Evolutionary conservation across 2,113 vertebrate genomes (phyloP), one percentile per base, ranked within the genome.

Genomic region (Gila orcuttii): DNA sequence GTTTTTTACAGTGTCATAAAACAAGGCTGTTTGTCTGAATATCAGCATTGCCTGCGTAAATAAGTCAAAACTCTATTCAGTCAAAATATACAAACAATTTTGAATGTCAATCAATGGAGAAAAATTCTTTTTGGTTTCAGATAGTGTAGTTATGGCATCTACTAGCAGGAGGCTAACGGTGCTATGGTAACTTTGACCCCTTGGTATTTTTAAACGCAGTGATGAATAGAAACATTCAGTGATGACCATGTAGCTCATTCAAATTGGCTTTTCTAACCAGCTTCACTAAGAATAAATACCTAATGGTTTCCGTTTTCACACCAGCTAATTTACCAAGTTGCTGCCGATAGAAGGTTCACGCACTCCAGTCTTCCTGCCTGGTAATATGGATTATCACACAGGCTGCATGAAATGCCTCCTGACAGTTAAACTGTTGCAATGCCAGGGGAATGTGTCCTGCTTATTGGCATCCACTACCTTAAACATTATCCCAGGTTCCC

Each of bases 361-460:
- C 47, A 62, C n/a, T 79, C n/a, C 55, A 57, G 21, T 68, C 36
- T 74, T 47, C 55, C 17, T 13, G n/a, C 21, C 52, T 45, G 74
- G 39, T 86, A 62, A 86, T 86, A 59, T 85, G 50, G 64, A 85
- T 79, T 85, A 71, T 79, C 47, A 79, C 66, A 86, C 19, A 21
- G 42, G 25, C 77, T 81, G 66, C 52, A 78, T 85, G 84, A 85
- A 89, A 90, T 85, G 76, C 33, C 12, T 73, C 64, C 36, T 85
- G 88, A 84, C 80, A 90, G 79, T 83, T 85, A 88, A 81, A 88
- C 57, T 7, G 66, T 71, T 47, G 75, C 59, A 66, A 55, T 39
- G 55, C 76, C 79, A 68, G 55, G 8, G 45, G 50, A 75, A 74
- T 69, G 42, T 68, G 57, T 28, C 85, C 71, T 62, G 69, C 76